These are phyloP conservation scores for Drosophila triauraria DNA, from an alignment of 1,140 invertebrate species.

Conservation along the genomic window DNA sequence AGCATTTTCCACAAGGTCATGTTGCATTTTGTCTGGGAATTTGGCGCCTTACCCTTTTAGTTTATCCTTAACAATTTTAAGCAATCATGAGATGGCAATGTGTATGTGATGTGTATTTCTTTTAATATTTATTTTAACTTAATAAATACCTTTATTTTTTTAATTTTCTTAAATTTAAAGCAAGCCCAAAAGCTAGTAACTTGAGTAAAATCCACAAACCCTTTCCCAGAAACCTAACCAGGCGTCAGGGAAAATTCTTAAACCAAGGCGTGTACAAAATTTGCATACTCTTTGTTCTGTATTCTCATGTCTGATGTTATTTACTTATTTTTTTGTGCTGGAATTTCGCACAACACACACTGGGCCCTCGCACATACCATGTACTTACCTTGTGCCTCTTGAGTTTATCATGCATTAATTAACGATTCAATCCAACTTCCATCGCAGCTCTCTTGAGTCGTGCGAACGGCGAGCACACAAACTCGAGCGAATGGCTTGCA, in stretches of 20 bases:
- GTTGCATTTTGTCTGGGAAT: slow-evolving; percentile 15
- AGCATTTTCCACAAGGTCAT: slow-evolving; percentile 51
- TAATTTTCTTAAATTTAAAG: neutral
- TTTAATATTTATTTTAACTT: neutral
- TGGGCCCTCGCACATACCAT: slow-evolving; percentile 9
- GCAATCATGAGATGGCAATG: slow-evolving; percentile 40
- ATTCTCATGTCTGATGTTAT: neutral
- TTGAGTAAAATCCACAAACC: neutral
- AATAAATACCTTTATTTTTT: neutral
- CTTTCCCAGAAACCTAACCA: neutral
- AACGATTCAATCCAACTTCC: slow-evolving; percentile 50
- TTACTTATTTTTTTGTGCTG: slow-evolving; percentile 4
- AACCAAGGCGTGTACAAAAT: slow-evolving; percentile 23
- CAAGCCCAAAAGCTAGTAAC: neutral
- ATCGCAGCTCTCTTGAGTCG: slow-evolving; percentile 37
- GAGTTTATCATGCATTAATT: slow-evolving; percentile 58
- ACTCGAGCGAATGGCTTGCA: slow-evolving; percentile 26
- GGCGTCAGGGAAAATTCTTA: neutral
- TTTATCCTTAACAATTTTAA: slow-evolving; percentile 29
- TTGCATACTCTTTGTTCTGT: slow-evolving; percentile 25
- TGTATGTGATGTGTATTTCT: neutral
- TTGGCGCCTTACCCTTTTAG: slow-evolving; percentile 18
- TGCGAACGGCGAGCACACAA: slow-evolving; percentile 42
- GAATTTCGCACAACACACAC: slow-evolving; percentile 13
- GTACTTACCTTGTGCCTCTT: slow-evolving; percentile 15